Base-by-base conservation (phyloP, 2,888 invertebrate species). In the Diachrysia chrysitis region DNA sequence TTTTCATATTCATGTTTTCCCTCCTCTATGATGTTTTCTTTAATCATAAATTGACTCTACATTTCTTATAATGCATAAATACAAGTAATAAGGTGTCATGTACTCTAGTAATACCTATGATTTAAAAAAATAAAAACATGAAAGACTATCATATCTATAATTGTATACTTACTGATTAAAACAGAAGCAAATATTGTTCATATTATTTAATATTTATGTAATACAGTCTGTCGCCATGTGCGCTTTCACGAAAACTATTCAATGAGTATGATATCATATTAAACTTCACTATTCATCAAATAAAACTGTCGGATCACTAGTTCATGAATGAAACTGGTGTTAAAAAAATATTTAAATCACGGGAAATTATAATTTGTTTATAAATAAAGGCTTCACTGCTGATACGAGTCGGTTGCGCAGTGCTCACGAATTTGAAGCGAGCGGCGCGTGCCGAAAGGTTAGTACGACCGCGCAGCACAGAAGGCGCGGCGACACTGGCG, bases 401-500 rank as follows among this genome's bases (percentile, higher is more conserved):
- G 75, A 78, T 79, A 76, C 84, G 80, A 78, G 77, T 83, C 76
- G 83, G 81, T 79, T 83, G 84, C 86, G 85, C 87, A 84, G 84
- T 82, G 84, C 70, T 82, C 74, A 78, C 64, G 71, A 66, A 73
- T 65, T 76, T 79, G 66, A 76, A 68, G 66, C 67, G 73, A 79
- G 71, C 73, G 77, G 63, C 67, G 57, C 59, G 69, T 58, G 71
- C 69, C 68, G 42, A 56, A 21, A 67, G 19, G 10, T 46, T 3
- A 46, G 19, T 64, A 90, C 93, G 83, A 84, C 89, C 92, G 86
- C 88, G 73, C 90, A 82, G 79, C 76, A 66, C 85, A 85, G 86
- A 76, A 86, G 87, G 86, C 93, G 92, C 92, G 92, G 84, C 91
- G 89, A 87, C 82, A 94, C 94, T 94, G 91, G 78, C 88, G 81